phyloP scores from a whole-genome alignment of 1,140 invertebrate species.

The Medauroidea extradentata region DNA sequence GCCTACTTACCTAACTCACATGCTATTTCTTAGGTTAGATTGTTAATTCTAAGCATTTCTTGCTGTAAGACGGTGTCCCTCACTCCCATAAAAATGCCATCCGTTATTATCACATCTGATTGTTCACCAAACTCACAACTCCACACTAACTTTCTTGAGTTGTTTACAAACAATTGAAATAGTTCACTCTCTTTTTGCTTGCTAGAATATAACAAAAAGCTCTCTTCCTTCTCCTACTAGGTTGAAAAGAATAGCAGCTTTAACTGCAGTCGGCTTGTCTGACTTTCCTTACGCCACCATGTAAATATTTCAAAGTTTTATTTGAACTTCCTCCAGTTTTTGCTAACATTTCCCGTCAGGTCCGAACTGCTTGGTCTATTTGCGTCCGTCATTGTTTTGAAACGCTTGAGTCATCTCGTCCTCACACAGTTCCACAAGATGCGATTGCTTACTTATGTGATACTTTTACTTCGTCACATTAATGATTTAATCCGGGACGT shows the following conservation, averaged over 20 bases:
- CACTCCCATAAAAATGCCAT: slow-evolving; percentile 28
- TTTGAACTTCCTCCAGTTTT: too few species aligned
- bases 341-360: too few species aligned
- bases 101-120: slow-evolving; percentile 32
- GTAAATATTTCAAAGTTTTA: too few species aligned
- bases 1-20: slow-evolving; percentile 21
- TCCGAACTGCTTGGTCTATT: too few species aligned
- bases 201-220: slow-evolving; percentile 26
- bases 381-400: too few species aligned
- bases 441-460: too few species aligned
- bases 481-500: too few species aligned
- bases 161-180: slow-evolving; percentile 28
- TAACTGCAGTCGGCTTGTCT: too few species aligned
- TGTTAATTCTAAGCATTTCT: slow-evolving; percentile 27
- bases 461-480: too few species aligned
- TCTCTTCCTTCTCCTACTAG: slow-evolving; percentile 8
- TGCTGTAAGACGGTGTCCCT: slow-evolving; percentile 27
- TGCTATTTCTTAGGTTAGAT: slow-evolving; percentile 30
- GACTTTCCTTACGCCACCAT: too few species aligned
- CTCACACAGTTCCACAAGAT: too few species aligned
- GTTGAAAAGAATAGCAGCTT: not conserved
- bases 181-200: slow-evolving; percentile 27
- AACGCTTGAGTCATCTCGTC: too few species aligned
- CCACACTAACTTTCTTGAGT: slow-evolving; percentile 25
- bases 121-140: slow-evolving; percentile 26